phyloP scores from a whole-genome alignment of 1,140 invertebrate species.

The Lordiphosa mommai region DNA sequence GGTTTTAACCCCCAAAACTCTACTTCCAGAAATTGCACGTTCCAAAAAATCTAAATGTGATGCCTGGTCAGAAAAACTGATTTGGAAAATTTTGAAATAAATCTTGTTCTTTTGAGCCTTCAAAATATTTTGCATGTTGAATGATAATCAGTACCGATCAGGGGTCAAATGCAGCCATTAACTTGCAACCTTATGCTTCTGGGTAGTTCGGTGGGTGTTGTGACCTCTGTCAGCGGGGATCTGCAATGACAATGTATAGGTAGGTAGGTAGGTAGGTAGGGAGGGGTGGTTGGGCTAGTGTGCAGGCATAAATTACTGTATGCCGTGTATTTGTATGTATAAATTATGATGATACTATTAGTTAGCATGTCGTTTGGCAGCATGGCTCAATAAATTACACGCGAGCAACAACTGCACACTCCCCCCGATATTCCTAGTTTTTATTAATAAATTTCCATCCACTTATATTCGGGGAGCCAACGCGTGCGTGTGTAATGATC shows the following conservation, averaged over 20 bases:
- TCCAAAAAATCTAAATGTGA: too few species aligned
- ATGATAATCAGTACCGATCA: constrained; percentile 41
- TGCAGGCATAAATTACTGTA: constrained; percentile 59
- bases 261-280: not conserved
- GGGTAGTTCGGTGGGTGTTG: constrained; percentile 30
- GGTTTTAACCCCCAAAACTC: too few species aligned
- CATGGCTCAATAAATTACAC: constrained; percentile 58
- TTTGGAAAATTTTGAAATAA: constrained; percentile 16
- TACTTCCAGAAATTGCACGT: too few species aligned
- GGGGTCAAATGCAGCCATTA: constrained; percentile 50
- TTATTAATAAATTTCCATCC: constrained; percentile 73
- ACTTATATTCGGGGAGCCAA: constrained; percentile 10
- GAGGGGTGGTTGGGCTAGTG: constrained; percentile 1
- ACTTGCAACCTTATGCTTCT: constrained; percentile 28
- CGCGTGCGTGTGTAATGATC: constrained; percentile 76
- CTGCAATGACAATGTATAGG: constrained; percentile 2
- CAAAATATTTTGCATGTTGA: constrained; percentile 24
- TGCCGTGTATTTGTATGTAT: constrained; percentile 61
- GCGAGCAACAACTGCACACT: constrained; percentile 51
- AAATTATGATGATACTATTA: constrained; percentile 77
- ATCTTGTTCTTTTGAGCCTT: not conserved
- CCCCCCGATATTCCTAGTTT: constrained; percentile 37
- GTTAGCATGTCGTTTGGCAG: constrained; percentile 68
- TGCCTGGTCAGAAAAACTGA: not conserved
- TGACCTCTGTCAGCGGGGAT: constrained; percentile 66